Base-by-base conservation (phyloP, 2,888 invertebrate genomes). In the Spilosoma lubricipeda region DNA sequence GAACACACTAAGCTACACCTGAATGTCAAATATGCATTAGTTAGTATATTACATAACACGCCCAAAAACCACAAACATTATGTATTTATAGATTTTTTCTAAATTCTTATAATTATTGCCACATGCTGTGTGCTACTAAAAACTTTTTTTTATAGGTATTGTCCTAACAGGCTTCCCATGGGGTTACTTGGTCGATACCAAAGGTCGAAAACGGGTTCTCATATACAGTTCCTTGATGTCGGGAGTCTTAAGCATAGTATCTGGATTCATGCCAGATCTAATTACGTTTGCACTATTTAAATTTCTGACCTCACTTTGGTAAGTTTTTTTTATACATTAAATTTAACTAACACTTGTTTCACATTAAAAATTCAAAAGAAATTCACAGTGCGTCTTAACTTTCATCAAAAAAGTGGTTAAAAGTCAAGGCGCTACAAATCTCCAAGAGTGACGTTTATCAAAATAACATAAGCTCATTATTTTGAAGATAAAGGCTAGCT, bases 101-200 rank as follows among this genome's bases (percentile, higher is more conserved):
- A n/a, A 13, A 18, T 63, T 7, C 63, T 63, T 30, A 30, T 18
- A 2, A 30, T 39, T 15, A 15, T 30, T 27, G 59, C 3, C 27
- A 4, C 15, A 30, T 30, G 18, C 0, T 30, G 15, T 30, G 63
- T 30, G 15, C 18, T 30, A 30, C 18, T 30, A 18, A 30, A n/a
- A 63, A 15, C 2, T 15, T 36, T 69, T 0, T 73, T 42, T 75
- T 90, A 23, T 85, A 97, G 97, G 97, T 80, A 96, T 97, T 13
- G 97, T 97, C 0, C 73, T 97, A 23, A 98, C 98, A 76, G 97
- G 98, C 1, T 97, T 98, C 88, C 95, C 98, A 3, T 98, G 98
- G 98, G 98, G 98, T 18, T 96, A 97, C 65, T 90, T 98, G 69
- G 97, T 98, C 0, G 98, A 98, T 89, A 97, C 97, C 0, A 87